Evolutionary conservation across 2,113 vertebrate genomes (phyloP), one percentile per base, ranked within the genome.

Genomic region (Bubo blakistoni): DNA sequence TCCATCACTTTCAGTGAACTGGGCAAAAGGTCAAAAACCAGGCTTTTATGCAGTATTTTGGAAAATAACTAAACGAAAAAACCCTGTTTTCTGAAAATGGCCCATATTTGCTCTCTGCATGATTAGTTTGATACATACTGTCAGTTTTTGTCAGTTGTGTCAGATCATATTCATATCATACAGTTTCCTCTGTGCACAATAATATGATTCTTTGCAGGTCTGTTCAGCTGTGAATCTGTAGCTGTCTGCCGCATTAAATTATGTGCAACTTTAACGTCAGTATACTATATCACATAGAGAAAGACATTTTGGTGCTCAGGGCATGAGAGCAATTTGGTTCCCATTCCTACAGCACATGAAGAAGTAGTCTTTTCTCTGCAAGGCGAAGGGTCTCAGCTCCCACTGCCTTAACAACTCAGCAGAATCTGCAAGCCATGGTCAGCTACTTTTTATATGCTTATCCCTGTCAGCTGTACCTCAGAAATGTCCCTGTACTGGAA

Each of bases 61-160:
- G 70, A 92, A 81, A 95, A 91, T 13, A 92, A 62, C 29, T 71
- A 71, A 74, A 86, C 0, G 0, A 63, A 52, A 83, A 81, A 90
- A 83, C 4, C 11, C 67, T 59, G 11, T 79, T 93, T 90, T 81
- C 63, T 86, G 42, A 88, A 88, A 96, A 63, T 82, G 81, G 52
- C 47, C 80, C 34, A 10, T 49, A 54, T 47, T 94, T 91, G 11
- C 34, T 92, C 26, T 94, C 61, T 86, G 86, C 83, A 54, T 94
- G 90, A 87, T 93, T 91, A 94, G 22, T 30, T 93, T 95, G 95
- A 97, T 92, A 57, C 52, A 40, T 66, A 57, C 80, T 96, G 95
- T 86, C 96, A 96, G 92, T 55, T 93, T 97, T 91, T 93, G 62
- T 96, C 62, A 32, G 81, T 84, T 91, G 82, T 97, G 92, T 97